These are phyloP conservation scores for Mustelus asterias DNA, from an alignment of 2,113 vertebrate species.

Conservation along the genomic window DNA sequence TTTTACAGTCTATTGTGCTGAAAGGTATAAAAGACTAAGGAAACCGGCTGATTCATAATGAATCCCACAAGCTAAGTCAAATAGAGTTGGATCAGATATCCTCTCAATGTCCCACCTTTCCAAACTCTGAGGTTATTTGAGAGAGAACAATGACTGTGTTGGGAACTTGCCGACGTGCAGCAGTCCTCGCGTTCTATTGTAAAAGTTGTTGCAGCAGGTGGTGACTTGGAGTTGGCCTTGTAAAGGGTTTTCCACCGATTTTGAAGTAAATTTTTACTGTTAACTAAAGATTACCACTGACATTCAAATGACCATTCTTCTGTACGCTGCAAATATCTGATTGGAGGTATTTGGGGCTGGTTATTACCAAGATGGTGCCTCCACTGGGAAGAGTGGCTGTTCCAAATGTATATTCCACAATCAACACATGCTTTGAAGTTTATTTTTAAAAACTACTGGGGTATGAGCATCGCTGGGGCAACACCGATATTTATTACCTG, in stretches of 20 bases:
- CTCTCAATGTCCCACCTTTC: neutral
- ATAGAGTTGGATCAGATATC: neutral
- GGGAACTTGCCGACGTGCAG: neutral
- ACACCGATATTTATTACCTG: neutral
- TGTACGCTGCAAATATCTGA: neutral
- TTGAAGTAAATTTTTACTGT: neutral
- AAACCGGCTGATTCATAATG: neutral
- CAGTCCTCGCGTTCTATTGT: neutral
- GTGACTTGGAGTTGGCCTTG: neutral
- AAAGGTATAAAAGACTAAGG: neutral
- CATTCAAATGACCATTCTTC: neutral
- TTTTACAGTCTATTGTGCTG: neutral
- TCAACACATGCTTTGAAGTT: neutral
- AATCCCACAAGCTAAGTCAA: neutral
- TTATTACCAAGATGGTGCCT: neutral
- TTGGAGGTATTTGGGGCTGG: neutral
- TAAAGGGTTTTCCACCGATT: neutral
- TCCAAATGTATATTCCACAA: neutral
- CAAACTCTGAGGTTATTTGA: neutral
- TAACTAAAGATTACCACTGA: neutral
- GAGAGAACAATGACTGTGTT: neutral
- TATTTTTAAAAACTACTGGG: neutral
- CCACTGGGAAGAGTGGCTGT: neutral
- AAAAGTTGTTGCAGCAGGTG: neutral
- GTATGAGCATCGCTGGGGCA: neutral